A percentile compares a stretch with the other conserved stretches of the same genome.
phyloP scores from a whole-genome alignment of 2,888 invertebrate genomes.

The Pimpla rufipes region DNA sequence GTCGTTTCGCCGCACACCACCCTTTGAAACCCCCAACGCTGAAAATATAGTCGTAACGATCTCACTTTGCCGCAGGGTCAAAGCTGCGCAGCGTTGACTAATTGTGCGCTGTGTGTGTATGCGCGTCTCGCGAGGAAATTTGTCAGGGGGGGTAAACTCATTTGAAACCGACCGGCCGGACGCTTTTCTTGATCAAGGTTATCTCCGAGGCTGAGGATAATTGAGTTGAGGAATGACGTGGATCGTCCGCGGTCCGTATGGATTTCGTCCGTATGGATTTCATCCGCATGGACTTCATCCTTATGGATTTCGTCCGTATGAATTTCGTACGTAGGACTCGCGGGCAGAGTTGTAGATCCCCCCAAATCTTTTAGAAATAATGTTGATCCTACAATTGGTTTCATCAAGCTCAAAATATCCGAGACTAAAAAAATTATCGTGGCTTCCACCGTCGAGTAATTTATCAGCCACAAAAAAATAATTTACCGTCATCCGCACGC shows the following conservation, averaged over 20 bases:
- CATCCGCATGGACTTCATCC: too few species aligned
- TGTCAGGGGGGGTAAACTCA: constrained; percentile 4
- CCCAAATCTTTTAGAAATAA: too few species aligned
- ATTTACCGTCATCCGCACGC: not conserved
- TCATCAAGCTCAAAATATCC: too few species aligned
- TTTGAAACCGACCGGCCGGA: not conserved
- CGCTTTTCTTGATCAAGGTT: constrained; percentile 3
- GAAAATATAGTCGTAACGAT: constrained; percentile 33
- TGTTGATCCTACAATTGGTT: too few species aligned
- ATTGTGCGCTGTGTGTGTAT: not conserved
- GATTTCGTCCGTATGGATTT: too few species aligned
- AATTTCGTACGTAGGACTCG: too few species aligned
- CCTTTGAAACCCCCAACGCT: not conserved
- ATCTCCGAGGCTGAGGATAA: too few species aligned
- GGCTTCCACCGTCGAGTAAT: not conserved
- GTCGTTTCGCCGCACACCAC: not conserved
- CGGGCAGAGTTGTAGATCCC: too few species aligned
- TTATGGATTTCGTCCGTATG: too few species aligned
- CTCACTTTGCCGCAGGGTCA: constrained; percentile 9
- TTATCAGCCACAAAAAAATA: not conserved
- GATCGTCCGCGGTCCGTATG: too few species aligned
- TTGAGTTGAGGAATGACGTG: too few species aligned
- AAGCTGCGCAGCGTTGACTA: constrained; percentile 30
- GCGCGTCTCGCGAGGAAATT: not conserved
- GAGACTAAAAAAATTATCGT: too few species aligned